Evolutionary conservation across 37 sponge, comb jelly and placozoan species (phyloP).

Genomic region (Corticium candelabrum): DNA sequence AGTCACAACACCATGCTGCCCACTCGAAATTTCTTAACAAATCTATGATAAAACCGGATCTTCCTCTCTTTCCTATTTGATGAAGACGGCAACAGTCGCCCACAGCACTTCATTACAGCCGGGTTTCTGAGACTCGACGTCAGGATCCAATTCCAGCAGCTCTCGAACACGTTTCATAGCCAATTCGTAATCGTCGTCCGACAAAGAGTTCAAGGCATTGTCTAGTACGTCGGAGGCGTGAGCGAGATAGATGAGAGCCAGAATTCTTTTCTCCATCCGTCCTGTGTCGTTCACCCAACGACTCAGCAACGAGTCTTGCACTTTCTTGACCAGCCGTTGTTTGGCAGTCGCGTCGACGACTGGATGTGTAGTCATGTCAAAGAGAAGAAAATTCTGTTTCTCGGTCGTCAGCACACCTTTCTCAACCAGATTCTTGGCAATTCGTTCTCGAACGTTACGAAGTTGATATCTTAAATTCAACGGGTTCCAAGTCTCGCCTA

Average conservation of each 20-base stretch:
- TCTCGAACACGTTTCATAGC: slow-evolving; percentile 93
- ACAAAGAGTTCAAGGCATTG: slow-evolving; percentile 84
- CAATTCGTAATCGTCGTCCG: slow-evolving; percentile 94
- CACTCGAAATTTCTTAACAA: too few species aligned
- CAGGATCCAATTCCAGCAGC: slow-evolving; percentile 85
- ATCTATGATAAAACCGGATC: too few species aligned
- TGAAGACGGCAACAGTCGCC: slow-evolving; percentile 84
- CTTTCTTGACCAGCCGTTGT: slow-evolving; percentile 78
- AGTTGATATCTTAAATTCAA: slow-evolving; percentile 92
- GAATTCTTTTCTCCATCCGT: slow-evolving; percentile 77
- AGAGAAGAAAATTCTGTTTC: slow-evolving; percentile 96
- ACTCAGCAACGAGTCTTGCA: slow-evolving; percentile 85
- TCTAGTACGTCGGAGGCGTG: slow-evolving; percentile 97
- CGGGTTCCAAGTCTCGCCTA: slow-evolving; percentile 99
- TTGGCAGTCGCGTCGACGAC: slow-evolving; percentile 80
- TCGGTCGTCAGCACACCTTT: slow-evolving; percentile 97
- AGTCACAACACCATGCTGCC: too few species aligned
- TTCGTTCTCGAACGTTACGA: slow-evolving; percentile 86
- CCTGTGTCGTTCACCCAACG: slow-evolving; percentile 89
- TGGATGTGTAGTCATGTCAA: slow-evolving; percentile 99
- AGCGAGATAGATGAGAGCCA: slow-evolving; percentile 80
- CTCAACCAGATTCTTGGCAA: slow-evolving; percentile 98
- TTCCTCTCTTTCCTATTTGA: slow-evolving; percentile 53
- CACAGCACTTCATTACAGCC: slow-evolving; percentile 64
- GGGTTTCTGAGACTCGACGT: slow-evolving; percentile 71